A percentile compares a stretch with the other conserved stretches of the same genome.
phyloP scores from a whole-genome alignment of 2,888 invertebrate genomes.

The Macroteleia sp. region DNA sequence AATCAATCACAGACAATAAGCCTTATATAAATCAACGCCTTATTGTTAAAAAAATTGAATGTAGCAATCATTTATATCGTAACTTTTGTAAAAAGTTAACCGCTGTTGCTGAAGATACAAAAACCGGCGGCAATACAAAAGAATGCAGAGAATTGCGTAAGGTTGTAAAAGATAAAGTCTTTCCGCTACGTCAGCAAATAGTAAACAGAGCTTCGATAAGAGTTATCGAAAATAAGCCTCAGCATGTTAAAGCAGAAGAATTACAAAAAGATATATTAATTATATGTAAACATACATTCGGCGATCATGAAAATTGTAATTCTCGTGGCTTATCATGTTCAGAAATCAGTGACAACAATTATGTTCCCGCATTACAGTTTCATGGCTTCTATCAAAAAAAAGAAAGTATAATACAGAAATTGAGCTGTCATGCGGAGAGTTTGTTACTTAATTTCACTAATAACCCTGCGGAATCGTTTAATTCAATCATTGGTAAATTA shows the following conservation, averaged over 20 bases:
- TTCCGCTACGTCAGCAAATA: neutral
- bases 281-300: conserved; percentile 57
- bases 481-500: conserved; percentile 24
- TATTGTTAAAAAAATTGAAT: conserved; percentile 44
- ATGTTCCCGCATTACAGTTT: neutral
- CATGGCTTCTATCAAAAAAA: conserved; percentile 36
- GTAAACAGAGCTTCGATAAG: neutral
- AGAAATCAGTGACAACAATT: neutral
- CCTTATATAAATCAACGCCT: conserved; percentile 39
- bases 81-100: conserved; percentile 29
- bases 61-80: conserved; percentile 50
- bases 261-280: conserved; percentile 60
- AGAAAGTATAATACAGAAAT: neutral
- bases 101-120: neutral
- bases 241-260: neutral
- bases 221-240: neutral
- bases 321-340: neutral
- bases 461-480: conserved; percentile 37
- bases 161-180: neutral
- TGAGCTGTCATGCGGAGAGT: neutral
- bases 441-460: conserved; percentile 17
- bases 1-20: conserved; percentile 31
- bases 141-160: neutral
- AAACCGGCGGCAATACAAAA: neutral
- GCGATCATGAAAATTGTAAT: conserved; percentile 55